Evolutionary conservation across 2,888 invertebrate species (phyloP).

Genomic region (Drosophila atroscutellata): DNA sequence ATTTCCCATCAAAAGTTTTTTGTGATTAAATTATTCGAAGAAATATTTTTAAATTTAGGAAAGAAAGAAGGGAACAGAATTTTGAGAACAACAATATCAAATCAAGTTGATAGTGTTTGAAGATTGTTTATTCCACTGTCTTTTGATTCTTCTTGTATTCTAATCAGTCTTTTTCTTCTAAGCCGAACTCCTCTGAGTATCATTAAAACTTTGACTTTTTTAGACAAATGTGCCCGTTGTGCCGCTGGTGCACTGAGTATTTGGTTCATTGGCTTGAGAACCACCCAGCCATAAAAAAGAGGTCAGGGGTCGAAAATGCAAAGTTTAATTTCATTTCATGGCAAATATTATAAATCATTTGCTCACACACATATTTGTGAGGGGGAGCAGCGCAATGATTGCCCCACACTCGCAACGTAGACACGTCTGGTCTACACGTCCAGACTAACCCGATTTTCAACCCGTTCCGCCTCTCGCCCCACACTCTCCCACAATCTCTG

Average conservation of each 20-base stretch:
- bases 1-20: background rate
- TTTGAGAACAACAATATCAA: background rate
- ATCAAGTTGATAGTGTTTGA: background rate
- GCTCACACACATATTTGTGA: conserved; percentile 57
- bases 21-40: background rate
- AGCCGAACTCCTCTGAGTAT: background rate
- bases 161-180: background rate
- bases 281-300: conserved; percentile 57
- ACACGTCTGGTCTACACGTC: conserved; percentile 38
- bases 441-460: conserved; percentile 40
- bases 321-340: conserved; percentile 79
- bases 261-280: conserved; percentile 7
- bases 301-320: conserved; percentile 68
- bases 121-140: background rate
- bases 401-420: conserved; percentile 27
- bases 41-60: background rate
- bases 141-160: background rate
- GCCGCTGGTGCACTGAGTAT: background rate
- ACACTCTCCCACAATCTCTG: background rate
- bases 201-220: background rate
- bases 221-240: background rate
- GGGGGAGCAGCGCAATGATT: conserved; percentile 61
- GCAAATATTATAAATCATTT: conserved; percentile 81
- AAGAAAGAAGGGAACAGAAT: background rate
- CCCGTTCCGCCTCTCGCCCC: conserved; percentile 2